Base-by-base conservation (phyloP, 2,113 vertebrate genomes). In the Danionella cerebrum region DNA sequence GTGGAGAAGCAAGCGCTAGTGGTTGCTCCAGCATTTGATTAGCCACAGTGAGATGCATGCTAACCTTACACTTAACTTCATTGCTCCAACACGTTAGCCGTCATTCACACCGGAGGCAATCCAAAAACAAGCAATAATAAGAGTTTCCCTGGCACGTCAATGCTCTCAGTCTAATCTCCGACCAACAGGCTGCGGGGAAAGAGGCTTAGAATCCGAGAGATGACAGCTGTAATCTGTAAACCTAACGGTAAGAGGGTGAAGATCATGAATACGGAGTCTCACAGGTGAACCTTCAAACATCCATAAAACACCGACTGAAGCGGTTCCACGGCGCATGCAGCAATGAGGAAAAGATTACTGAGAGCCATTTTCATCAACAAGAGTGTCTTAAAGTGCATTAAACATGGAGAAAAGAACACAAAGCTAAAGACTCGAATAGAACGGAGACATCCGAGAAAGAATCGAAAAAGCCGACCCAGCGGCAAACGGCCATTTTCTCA, bases 11-110 rank as follows among this genome's bases (percentile, higher is more conserved):
- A 22, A 19, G 3, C 13, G 1, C 38, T 13, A 19, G 8, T 24
- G 38, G 33, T 67, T 11, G 13, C 27, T 57, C 64, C 7, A 48
- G 8, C 33, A 19, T 69, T 64, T 69, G 58, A 73, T 69, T 69
- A 57, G 41, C 57, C 22, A 10, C 71, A 35, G 65, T 14, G 33
- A 48, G 71, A 73, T 31, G 54, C 39, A 48, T 27, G 19, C 50
- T 59, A 57, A 55, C 70, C 25, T 53, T 50, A 42, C 29, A 18
- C 35, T 67, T 62, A 33, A 63, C 35, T 68, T 47, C 21, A 36
- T 63, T 48, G 29, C 2, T 63, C 24, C 12, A 36, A 27, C 18
- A 3, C 36, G 59, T 63, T 48, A 14, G 4, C 42, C 29, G 29
- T 63, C 44, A 63, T 38, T 63, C 67, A 57, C 29, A 16, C 41